Conservation (phyloP, 2,888 invertebrate species). For the Blera fallax region DNA sequence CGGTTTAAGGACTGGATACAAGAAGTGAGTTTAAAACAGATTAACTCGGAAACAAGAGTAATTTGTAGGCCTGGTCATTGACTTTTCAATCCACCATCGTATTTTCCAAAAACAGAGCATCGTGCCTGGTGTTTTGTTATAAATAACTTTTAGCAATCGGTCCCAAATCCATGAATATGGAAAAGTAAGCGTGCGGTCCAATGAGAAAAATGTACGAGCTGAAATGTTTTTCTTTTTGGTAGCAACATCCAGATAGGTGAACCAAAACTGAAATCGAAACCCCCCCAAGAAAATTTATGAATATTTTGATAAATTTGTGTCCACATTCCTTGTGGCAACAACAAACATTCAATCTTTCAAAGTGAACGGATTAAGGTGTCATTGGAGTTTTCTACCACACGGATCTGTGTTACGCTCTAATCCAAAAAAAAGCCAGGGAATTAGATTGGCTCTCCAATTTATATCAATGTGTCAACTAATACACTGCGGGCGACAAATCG, state of each 20-base stretch:
- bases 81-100: too few species aligned
- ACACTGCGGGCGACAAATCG: conserved; percentile 69
- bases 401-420: conserved; percentile 65
- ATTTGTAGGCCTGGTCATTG: too few species aligned
- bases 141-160: too few species aligned
- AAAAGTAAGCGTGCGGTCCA: neutral
- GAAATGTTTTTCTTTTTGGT: neutral
- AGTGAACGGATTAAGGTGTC: conserved; percentile 67
- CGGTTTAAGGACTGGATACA: too few species aligned
- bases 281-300: conserved; percentile 54
- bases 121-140: too few species aligned
- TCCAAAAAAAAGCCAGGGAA: conserved; percentile 30
- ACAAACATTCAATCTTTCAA: conserved; percentile 50
- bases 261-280: neutral
- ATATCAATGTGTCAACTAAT: conserved; percentile 70
- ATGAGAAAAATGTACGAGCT: conserved; percentile 1
- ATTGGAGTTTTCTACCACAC: conserved; percentile 24
- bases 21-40: too few species aligned
- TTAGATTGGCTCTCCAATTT: conserved; percentile 63
- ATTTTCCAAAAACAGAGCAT: too few species aligned
- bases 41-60: too few species aligned
- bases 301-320: conserved; percentile 44
- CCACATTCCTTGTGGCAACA: conserved; percentile 16
- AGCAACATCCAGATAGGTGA: conserved; percentile 9
- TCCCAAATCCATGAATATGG: too few species aligned